phyloP scores from a whole-genome alignment of 2,888 invertebrate species.

The Polymixis lichenea region DNA sequence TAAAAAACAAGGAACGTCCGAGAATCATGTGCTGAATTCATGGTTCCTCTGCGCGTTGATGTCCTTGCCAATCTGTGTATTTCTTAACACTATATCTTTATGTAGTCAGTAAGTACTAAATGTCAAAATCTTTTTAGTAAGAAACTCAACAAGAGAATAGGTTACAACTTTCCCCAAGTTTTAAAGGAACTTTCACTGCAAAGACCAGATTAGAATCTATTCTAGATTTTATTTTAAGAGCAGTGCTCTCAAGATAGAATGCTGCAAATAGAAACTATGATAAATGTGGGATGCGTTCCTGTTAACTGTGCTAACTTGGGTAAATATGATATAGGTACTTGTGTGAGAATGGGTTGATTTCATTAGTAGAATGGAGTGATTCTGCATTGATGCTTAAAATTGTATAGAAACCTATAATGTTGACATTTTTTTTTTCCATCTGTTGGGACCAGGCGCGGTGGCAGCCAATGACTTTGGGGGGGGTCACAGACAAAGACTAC shows the following conservation, averaged over 20 bases:
- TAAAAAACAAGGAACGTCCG: too few species aligned
- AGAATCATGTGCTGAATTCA: too few species aligned
- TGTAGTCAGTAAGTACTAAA: neutral
- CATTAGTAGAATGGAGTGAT: neutral
- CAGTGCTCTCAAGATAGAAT: slow-evolving; percentile 24
- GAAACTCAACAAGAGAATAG: slow-evolving; percentile 25
- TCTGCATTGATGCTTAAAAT: neutral
- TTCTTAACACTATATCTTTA: too few species aligned
- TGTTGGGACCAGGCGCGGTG: too few species aligned
- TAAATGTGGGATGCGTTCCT: slow-evolving; percentile 18
- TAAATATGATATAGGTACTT: neutral
- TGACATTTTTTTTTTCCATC: too few species aligned
- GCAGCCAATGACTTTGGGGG: too few species aligned
- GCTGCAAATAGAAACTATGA: slow-evolving; percentile 16
- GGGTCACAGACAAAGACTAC: too few species aligned
- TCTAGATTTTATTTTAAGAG: slow-evolving; percentile 50
- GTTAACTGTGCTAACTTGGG: neutral
- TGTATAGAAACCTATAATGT: neutral
- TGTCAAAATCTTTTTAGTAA: slow-evolving; percentile 24
- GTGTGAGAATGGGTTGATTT: neutral
- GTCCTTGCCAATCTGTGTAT: too few species aligned
- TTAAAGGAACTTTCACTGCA: slow-evolving; percentile 50
- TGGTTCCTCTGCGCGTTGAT: too few species aligned
- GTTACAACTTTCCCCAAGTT: slow-evolving; percentile 48
- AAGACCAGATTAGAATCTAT: slow-evolving; percentile 44